A percentile compares a stretch with the other conserved stretches of the same genome.
Evolutionary conservation across 37 sponge, comb jelly and placozoan genomes (phyloP).

Genomic region (Theonella swinhoei): DNA sequence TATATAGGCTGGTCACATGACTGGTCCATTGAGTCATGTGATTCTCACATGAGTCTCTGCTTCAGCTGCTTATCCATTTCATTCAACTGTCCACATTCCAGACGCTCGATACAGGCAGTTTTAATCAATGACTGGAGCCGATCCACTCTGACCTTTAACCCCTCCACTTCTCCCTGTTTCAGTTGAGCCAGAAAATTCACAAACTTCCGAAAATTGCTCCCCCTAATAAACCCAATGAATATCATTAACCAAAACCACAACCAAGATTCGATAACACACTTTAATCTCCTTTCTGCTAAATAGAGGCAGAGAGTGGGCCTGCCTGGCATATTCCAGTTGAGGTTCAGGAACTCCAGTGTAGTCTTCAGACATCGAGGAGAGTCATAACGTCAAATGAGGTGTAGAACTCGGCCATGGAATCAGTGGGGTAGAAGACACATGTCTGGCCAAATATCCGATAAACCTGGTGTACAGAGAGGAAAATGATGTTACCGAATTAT

Average conservation of each 20-base stretch:
- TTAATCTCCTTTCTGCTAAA: conserved; percentile 64
- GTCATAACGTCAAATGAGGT: conserved; percentile 81
- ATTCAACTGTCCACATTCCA: conserved; percentile 46
- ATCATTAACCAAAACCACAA: too few species aligned
- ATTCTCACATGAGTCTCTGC: conserved; percentile 7
- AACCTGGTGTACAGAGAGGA: conserved; percentile 17
- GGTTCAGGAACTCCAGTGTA: conserved; percentile 57
- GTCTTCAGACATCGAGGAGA: conserved; percentile 74
- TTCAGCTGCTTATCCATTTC: conserved; percentile 17
- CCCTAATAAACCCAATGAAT: conserved; percentile 16
- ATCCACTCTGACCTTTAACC: conserved; percentile 65
- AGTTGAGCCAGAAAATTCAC: conserved; percentile 73
- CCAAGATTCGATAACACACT: conserved; percentile 25
- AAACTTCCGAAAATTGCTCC: conserved; percentile 61
- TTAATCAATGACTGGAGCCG: conserved; percentile 76
- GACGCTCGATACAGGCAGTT: conserved; percentile 67
- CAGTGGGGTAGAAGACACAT: conserved; percentile 77
- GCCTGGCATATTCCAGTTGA: conserved; percentile 80
- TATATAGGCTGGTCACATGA: background rate
- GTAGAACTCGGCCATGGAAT: conserved; percentile 88
- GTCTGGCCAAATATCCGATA: conserved; percentile 75
- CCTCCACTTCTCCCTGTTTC: conserved; percentile 74
- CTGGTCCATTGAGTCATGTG: background rate
- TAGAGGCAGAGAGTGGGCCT: conserved; percentile 74
- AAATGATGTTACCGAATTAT: background rate